Evolutionary conservation across 2,888 invertebrate species (phyloP).

Genomic region (Thymelicus sylvestris): DNA sequence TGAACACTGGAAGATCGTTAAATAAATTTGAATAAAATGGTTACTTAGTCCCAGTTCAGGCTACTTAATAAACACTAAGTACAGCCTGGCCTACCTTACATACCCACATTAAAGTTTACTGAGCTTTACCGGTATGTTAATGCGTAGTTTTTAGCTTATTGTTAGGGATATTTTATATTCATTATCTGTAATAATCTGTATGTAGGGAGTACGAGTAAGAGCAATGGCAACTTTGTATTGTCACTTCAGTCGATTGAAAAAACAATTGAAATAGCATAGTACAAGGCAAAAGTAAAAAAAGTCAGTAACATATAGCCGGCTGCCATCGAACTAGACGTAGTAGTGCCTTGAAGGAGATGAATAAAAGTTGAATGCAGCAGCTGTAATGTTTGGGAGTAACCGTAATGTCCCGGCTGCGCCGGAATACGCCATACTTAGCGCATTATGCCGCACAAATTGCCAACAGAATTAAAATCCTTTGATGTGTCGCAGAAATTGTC

Average conservation of each 20-base stretch:
- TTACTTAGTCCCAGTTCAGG: background rate
- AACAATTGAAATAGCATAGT: background rate
- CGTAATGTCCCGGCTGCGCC: too few relatives aligned
- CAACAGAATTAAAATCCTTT: too few relatives aligned
- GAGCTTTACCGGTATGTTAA: slow-evolving; percentile 2
- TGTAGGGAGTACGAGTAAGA: background rate
- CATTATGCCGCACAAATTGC: too few relatives aligned
- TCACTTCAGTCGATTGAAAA: too few relatives aligned
- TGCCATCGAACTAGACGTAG: too few relatives aligned
- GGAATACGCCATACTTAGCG: too few relatives aligned
- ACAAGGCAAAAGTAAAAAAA: background rate
- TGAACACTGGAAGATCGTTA: slow-evolving; percentile 6
- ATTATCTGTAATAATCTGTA: slow-evolving; percentile 4
- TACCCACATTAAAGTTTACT: background rate
- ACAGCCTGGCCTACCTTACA: background rate
- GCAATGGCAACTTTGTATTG: background rate
- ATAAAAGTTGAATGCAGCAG: too few relatives aligned
- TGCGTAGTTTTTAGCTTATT: background rate
- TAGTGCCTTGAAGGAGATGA: too few relatives aligned
- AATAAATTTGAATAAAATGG: slow-evolving; percentile 12
- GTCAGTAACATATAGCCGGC: background rate
- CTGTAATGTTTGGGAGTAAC: too few relatives aligned
- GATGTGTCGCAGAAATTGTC: too few relatives aligned
- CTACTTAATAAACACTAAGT: slow-evolving; percentile 7
- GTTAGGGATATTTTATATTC: background rate